phyloP scores from a whole-genome alignment of 2,113 vertebrate genomes.

The Emydocephalus ijimae region DNA sequence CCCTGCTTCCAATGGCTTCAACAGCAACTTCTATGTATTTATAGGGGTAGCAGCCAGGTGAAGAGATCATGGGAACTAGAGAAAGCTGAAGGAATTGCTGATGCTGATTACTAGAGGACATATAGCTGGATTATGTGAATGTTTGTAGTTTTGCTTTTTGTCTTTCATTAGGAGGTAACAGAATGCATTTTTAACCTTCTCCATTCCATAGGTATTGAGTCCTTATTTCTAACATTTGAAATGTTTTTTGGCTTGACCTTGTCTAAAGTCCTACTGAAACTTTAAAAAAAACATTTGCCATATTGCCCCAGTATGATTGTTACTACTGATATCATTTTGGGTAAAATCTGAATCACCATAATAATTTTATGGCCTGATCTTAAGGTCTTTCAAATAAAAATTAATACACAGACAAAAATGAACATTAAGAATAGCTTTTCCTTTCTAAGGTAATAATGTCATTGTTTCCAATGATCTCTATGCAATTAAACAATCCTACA shows the following conservation, averaged over 20 bases:
- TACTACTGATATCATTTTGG: neutral
- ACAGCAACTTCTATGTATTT: conserved; percentile 27
- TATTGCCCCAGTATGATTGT: neutral
- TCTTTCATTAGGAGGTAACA: neutral
- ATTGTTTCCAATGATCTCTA: neutral
- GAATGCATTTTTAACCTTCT: neutral
- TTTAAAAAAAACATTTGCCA: neutral
- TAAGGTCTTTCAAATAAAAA: neutral
- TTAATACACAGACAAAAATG: neutral
- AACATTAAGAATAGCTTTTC: neutral
- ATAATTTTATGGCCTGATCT: neutral
- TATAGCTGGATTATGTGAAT: neutral
- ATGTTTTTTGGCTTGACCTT: neutral
- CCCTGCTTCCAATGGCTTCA: conserved; percentile 15
- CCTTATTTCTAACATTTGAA: neutral
- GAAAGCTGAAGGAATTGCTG: conserved; percentile 9
- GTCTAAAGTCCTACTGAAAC: too few species aligned
- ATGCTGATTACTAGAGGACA: neutral
- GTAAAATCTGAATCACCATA: neutral
- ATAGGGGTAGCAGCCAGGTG: conserved; percentile 13
- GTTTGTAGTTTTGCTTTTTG: neutral
- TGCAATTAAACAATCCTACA: neutral
- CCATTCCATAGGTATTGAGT: neutral
- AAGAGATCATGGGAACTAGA: conserved; percentile 15
- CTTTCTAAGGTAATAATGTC: neutral